These are phyloP conservation scores for Malurus cyaneus DNA, from an alignment of 2,113 vertebrate genomes.

Conservation along the genomic window DNA sequence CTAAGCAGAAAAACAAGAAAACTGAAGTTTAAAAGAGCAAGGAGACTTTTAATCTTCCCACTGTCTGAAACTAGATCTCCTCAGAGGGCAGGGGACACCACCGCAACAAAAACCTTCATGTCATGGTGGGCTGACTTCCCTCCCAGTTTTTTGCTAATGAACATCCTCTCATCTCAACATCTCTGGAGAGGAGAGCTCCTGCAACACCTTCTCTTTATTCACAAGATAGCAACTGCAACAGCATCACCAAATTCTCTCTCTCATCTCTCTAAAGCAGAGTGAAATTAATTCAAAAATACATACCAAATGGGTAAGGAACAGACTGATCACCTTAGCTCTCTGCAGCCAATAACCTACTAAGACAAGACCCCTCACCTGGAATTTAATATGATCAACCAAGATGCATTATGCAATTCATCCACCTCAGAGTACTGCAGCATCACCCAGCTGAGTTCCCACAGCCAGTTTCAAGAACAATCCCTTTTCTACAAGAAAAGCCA, in stretches of 20 bases:
- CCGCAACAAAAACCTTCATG: neutral
- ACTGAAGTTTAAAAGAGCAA: neutral
- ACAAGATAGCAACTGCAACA: neutral
- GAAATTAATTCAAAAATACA: neutral
- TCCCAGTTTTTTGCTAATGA: neutral
- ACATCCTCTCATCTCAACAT: neutral
- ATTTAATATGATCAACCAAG: neutral
- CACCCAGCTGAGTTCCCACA: neutral
- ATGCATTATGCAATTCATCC: neutral
- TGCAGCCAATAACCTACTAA: neutral
- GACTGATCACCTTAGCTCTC: neutral
- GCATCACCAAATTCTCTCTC: neutral
- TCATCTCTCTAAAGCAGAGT: neutral
- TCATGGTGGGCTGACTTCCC: neutral
- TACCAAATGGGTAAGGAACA: fast-evolving
- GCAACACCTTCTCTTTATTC: neutral
- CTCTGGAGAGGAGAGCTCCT: neutral
- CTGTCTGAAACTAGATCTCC: neutral
- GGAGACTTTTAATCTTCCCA: neutral
- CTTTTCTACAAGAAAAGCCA: neutral
- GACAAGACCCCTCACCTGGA: neutral
- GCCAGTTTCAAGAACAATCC: neutral
- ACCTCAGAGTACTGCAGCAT: neutral
- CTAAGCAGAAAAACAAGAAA: neutral
- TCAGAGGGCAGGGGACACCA: neutral